Conservation (phyloP, 2,113 vertebrate species). For the Phrynosoma blainvillii region DNA sequence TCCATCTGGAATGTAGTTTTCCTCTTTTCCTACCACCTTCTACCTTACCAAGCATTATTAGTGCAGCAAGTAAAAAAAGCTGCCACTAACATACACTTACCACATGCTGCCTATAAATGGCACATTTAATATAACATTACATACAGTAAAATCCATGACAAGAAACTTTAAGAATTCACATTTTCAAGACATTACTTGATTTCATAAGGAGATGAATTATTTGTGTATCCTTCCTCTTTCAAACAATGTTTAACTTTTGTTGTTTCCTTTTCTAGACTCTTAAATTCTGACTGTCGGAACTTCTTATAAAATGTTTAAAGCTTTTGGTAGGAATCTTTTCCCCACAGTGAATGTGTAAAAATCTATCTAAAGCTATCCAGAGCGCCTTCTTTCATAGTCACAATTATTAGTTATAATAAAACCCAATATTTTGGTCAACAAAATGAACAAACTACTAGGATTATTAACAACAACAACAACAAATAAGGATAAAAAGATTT, state of each 20-base stretch:
- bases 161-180: constrained; percentile 2
- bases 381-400: too few species aligned
- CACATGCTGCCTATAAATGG: background rate
- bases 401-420: background rate
- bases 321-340: background rate
- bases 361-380: constrained; percentile 4
- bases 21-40: too few species aligned
- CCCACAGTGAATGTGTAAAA: background rate
- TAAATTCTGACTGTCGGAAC: background rate
- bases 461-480: background rate
- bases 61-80: background rate
- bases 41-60: background rate
- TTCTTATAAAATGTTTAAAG: background rate
- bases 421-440: background rate
- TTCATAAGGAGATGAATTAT: constrained; percentile 40
- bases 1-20: too few species aligned
- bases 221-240: constrained; percentile 7
- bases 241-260: constrained; percentile 28
- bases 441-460: constrained; percentile 7
- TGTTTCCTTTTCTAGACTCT: constrained; percentile 15
- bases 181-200: constrained; percentile 26
- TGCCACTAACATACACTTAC: background rate
- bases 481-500: constrained; percentile 21
- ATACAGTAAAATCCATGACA: background rate
- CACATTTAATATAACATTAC: background rate